Percentiles rank a stretch among this genome's conserved stretches.
phyloP scores from a whole-genome alignment of 2,888 invertebrate species.

The Cephus spinipes region DNA sequence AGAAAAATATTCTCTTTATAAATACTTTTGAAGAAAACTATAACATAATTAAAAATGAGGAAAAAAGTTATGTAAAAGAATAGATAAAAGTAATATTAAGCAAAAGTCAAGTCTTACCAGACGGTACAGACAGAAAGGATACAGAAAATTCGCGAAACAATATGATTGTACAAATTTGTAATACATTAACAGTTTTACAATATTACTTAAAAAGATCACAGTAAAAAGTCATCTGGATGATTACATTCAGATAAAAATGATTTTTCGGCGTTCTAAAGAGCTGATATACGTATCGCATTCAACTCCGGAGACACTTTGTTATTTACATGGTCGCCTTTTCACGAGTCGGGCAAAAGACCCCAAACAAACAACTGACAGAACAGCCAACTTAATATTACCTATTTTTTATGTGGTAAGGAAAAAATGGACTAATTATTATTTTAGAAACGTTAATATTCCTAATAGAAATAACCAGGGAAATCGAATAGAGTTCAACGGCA shows the following conservation, averaged over 20 bases:
- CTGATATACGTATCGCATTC: neutral
- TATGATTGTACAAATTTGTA: neutral
- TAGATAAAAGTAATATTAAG: neutral
- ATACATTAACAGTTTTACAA: neutral
- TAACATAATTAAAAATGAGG: neutral
- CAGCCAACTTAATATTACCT: neutral
- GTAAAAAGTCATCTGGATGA: neutral
- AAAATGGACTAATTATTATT: neutral
- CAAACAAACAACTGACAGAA: neutral
- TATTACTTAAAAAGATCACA: neutral
- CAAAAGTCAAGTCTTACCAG: conserved; percentile 2
- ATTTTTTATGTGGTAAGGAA: neutral
- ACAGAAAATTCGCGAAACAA: conserved; percentile 60
- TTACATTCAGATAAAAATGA: neutral
- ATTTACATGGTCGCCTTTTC: neutral
- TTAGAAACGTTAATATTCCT: too few relatives aligned
- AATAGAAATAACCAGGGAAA: neutral
- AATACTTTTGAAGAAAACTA: neutral
- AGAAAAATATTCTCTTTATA: neutral
- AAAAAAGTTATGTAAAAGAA: neutral
- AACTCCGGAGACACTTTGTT: neutral
- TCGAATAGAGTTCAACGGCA: neutral
- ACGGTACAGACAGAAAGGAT: conserved; percentile 68
- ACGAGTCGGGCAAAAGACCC: conserved; percentile 3
- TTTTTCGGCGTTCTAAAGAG: neutral